Percentiles rank a stretch among this genome's conserved stretches.
Conservation (phyloP, 2,797 vertebrate species). For the Neoniphon sammara region DNA sequence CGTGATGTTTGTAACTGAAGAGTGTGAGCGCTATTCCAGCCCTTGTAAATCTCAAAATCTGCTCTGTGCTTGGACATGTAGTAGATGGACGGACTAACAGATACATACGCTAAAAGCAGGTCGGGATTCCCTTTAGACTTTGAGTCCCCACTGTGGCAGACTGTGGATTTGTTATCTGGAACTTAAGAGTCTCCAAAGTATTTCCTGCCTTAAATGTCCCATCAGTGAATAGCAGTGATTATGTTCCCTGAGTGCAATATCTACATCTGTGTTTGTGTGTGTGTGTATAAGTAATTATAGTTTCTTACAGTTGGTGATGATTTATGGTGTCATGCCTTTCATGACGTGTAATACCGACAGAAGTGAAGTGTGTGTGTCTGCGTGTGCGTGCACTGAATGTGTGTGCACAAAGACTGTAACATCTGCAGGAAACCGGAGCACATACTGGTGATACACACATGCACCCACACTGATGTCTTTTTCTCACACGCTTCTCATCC, state of each 20-base stretch:
- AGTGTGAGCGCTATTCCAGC: constrained; percentile 11
- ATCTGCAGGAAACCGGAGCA: constrained; percentile 53
- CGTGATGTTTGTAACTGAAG: neutral
- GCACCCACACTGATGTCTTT: neutral
- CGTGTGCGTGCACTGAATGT: constrained; percentile 3
- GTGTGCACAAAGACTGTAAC: constrained; percentile 38
- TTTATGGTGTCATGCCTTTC: constrained; percentile 36
- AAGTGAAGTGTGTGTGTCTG: constrained; percentile 26
- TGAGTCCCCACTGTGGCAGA: neutral
- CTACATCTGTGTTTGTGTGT: constrained; percentile 19
- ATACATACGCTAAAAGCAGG: constrained; percentile 23
- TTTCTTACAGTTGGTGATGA: constrained; percentile 17
- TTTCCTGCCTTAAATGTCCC: constrained; percentile 20
- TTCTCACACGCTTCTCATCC: neutral
- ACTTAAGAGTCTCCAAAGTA: neutral
- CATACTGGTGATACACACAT: neutral
- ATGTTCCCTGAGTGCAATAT: constrained; percentile 46
- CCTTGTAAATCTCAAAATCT: constrained; percentile 18
- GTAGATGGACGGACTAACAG: constrained; percentile 15
- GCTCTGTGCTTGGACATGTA: constrained; percentile 2
- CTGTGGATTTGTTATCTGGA: constrained; percentile 2
- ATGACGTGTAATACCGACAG: constrained; percentile 60
- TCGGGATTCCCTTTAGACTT: constrained; percentile 32
- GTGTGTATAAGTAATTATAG: constrained; percentile 8
- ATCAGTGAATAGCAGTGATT: constrained; percentile 31